Base-by-base conservation (phyloP, 2,888 invertebrate genomes). In the Melanostoma mellinum region DNA sequence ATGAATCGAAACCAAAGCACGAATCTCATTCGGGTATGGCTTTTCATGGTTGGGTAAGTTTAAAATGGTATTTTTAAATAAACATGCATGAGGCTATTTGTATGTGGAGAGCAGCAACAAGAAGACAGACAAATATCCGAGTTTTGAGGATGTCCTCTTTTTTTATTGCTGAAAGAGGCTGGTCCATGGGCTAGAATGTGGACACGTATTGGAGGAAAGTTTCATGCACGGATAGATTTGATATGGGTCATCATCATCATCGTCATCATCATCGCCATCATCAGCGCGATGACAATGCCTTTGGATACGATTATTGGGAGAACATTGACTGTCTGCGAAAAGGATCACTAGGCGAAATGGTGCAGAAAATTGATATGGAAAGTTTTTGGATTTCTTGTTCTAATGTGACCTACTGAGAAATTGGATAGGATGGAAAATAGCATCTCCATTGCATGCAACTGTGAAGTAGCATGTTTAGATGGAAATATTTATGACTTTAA, bases 1-100 rank as follows among this genome's bases (percentile, higher is more conserved):
- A 30, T 71, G 48, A 36, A 73, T 73, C 61, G 52, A 61, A 63
- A 61, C 53, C 61, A 38, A 60, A 55, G 42, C 53, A 53, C 53
- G 61, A 63, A 44, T 53, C n/a, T 38, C 32, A 63, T 61, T 46
- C 10, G 55, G 42, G 6, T 32, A 63, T 50, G 44, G 52, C 10
- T 46, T 73, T 55, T 46, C 33, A 73, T 32, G 72, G 53, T 32
- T 73, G 52, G 53, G 55, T 63, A 36, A 73, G 38, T 73, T 63
- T 36, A 8, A 73, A 73, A 61, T 61, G 4, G 44, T 36, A 10
- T 44, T 71, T 42, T 1, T 33, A 33, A 38, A 32, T 32, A 44
- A n/a, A n/a, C 10, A 33, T 61, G 4, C n/a, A 58, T 33, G 8
- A 4, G 4, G 6, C 4, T 6, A 6, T 4, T 40, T 30, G 38